Conservation (phyloP, 1,140 invertebrate genomes). For the Lamellibrachia luymesi region DNA sequence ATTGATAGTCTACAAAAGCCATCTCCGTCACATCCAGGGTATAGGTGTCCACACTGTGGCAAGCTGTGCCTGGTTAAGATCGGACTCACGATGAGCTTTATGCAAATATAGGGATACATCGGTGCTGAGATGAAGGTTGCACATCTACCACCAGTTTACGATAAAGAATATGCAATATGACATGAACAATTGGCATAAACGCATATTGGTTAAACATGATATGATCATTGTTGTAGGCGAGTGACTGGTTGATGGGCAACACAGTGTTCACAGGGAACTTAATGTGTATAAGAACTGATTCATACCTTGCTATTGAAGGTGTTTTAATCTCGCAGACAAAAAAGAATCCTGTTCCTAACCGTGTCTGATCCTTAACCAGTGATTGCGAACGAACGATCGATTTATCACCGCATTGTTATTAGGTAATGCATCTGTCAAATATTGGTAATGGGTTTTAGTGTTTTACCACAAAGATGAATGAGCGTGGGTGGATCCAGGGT, state of each 20-base stretch:
- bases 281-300: not conserved
- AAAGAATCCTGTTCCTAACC: not conserved
- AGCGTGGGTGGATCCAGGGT: not conserved
- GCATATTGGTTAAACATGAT: not conserved
- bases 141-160: not conserved
- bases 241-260: not conserved
- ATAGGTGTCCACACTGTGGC: no score
- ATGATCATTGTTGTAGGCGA: not conserved
- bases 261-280: not conserved
- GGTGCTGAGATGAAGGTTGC: not conserved
- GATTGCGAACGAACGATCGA: not conserved
- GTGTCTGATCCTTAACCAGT: not conserved
- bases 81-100: not conserved
- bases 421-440: not conserved
- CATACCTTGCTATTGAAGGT: not conserved
- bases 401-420: not conserved
- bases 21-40: no score
- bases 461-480: not conserved
- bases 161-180: not conserved
- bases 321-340: not conserved
- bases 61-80: no score
- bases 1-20: no score
- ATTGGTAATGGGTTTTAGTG: not conserved
- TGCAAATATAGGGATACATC: not conserved
- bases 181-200: not conserved